A percentile compares a stretch with the other conserved stretches of the same genome.
Conservation (phyloP, 2,797 vertebrate genomes). For the Xenentodon cancila region DNA sequence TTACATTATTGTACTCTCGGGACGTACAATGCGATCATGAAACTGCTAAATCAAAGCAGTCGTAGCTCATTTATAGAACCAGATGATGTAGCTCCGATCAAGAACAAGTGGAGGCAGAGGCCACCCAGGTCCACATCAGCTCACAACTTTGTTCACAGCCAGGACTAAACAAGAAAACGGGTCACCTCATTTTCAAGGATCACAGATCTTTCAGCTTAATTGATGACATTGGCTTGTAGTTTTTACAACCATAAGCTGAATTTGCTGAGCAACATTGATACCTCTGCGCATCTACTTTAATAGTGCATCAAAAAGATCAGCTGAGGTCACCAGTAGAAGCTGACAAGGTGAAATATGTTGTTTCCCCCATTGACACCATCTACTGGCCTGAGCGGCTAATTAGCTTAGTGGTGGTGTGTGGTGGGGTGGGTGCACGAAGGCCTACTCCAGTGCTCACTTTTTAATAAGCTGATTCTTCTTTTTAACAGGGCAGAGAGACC, state of each 20-base stretch:
- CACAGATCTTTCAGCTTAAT: slow-evolving; percentile 35
- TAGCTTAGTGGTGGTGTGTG: slow-evolving; percentile 73
- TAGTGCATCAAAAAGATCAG: slow-evolving; percentile 64
- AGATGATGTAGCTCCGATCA: not conserved
- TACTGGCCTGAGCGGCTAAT: slow-evolving; percentile 74
- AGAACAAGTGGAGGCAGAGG: slow-evolving; percentile 13
- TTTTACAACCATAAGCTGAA: slow-evolving; percentile 50
- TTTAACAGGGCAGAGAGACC: slow-evolving; percentile 74
- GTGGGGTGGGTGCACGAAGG: slow-evolving; percentile 57
- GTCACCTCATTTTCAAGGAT: slow-evolving; percentile 22
- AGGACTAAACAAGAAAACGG: slow-evolving; percentile 6
- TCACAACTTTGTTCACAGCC: slow-evolving; percentile 23
- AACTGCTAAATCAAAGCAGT: slow-evolving; percentile 27
- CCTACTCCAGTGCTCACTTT: slow-evolving; percentile 73
- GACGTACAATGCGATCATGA: slow-evolving; percentile 37
- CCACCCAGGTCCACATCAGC: slow-evolving; percentile 19
- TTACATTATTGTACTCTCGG: slow-evolving; percentile 59
- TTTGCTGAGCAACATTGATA: slow-evolving; percentile 40
- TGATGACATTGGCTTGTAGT: slow-evolving; percentile 43
- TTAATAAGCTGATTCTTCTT: slow-evolving; percentile 81
- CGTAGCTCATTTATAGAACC: slow-evolving; percentile 7
- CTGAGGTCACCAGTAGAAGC: slow-evolving; percentile 57
- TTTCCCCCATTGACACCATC: slow-evolving; percentile 69
- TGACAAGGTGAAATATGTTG: slow-evolving; percentile 76
- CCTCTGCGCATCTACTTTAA: slow-evolving; percentile 43